phyloP scores from a whole-genome alignment of 2,797 vertebrate genomes.

The Esox masquinongy region DNA sequence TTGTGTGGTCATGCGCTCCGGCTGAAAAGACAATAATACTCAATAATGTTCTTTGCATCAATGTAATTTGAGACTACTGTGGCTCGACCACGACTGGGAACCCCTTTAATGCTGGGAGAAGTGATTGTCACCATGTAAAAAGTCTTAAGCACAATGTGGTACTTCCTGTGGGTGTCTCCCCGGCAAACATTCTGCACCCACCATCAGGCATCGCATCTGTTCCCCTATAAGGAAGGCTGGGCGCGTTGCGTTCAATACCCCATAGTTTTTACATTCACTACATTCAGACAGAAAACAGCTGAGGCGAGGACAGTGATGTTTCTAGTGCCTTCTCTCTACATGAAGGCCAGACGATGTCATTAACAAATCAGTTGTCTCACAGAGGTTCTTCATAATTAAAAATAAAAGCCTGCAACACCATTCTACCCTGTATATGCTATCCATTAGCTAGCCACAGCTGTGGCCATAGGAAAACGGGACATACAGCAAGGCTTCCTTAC shows the following conservation, averaged over 20 bases:
- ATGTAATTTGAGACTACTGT: neutral
- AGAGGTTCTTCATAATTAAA: neutral
- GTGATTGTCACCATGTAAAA: neutral
- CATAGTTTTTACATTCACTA: neutral
- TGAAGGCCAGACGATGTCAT: neutral
- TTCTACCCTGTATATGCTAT: neutral
- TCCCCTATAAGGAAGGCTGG: too few species aligned
- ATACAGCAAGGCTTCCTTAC: neutral
- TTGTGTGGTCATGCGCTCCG: neutral
- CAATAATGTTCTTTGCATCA: neutral
- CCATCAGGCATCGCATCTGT: too few species aligned
- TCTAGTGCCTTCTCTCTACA: neutral
- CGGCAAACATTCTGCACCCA: too few species aligned
- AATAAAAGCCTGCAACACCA: neutral
- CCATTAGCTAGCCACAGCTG: neutral
- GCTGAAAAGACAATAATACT: neutral
- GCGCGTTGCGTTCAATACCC: too few species aligned
- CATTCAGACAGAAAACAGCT: neutral
- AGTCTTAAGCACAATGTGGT: too few species aligned
- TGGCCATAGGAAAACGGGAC: neutral
- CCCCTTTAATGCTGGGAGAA: neutral
- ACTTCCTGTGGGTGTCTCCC: too few species aligned
- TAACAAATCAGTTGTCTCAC: neutral
- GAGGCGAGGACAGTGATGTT: neutral
- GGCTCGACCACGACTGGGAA: neutral